Percentiles rank a stretch among this genome's conserved stretches.
Evolutionary conservation across 92 coral and sea anemone species (phyloP).

Genomic region (Epizoanthus illoricatus): DNA sequence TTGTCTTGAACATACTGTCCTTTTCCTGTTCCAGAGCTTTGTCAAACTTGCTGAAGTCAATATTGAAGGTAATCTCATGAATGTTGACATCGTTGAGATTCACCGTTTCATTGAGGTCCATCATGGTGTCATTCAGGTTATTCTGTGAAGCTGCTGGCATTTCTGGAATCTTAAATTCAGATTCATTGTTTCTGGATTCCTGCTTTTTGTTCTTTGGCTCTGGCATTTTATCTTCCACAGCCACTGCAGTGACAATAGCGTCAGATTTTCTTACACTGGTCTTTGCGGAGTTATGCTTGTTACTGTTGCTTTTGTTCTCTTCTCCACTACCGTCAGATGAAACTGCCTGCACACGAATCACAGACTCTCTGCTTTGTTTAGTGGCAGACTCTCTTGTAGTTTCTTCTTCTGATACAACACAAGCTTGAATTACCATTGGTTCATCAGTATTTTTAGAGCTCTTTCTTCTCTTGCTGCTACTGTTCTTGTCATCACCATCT

Average conservation of each 20-base stretch:
- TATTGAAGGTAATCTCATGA: conserved; percentile 94
- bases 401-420: conserved; percentile 41
- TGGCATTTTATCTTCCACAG: conserved; percentile 22
- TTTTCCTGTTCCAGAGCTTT: conserved; percentile 79
- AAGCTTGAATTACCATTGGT: conserved; percentile 52
- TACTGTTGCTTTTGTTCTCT: conserved; percentile 15
- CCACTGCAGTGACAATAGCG: conserved; percentile 31
- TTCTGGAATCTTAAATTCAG: conserved; percentile 47
- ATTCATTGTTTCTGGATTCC: conserved; percentile 33
- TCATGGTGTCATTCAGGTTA: conserved; percentile 43
- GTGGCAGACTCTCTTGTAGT: not conserved
- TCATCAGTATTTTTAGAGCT: conserved; percentile 16
- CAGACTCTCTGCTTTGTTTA: conserved; percentile 31
- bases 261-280: conserved; percentile 15
- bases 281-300: not conserved
- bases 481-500: conserved; percentile 8
- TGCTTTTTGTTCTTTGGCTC: not conserved
- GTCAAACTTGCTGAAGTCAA: conserved; percentile 93
- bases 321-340: conserved; percentile 23
- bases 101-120: conserved; percentile 73
- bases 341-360: conserved; percentile 50
- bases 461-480: conserved; percentile 2
- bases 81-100: conserved; percentile 80
- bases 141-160: conserved; percentile 1
- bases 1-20: conserved; percentile 79